Evolutionary conservation across 1,140 invertebrate genomes (phyloP), one percentile per base, ranked within the genome.

Genomic region (Ceratitis capitata): DNA sequence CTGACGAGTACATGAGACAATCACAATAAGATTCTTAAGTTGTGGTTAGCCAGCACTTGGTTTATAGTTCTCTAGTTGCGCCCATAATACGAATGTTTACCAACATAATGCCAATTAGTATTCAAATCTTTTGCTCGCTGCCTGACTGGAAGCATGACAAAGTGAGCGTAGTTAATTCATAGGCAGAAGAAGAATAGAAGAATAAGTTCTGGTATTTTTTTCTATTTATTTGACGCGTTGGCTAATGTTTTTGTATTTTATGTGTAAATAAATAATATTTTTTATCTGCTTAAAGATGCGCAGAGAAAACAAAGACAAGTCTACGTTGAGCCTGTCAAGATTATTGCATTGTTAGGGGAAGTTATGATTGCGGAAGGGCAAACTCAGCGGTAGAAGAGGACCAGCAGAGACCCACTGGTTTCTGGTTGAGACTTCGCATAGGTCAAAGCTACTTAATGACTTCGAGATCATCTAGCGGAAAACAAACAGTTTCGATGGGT

Each of bases 81-180:
- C 39, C 39, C 69, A 78, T 78, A 78, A 45, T 45, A 39, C 35
- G 32, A 26, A 14, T 78, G 19, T 78, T 6, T 45, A 35, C 39
- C n/a, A 39, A 78, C 69, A 78, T 47, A 78, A 47, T 78, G 14
- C 39, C 42, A 78, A 78, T 78, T 78, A 78, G 69, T 78, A 78
- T 78, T 78, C 69, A 78, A 78, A 47, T 47, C 69, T 78, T 45
- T 23, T 78, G 69, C 69, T 12, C 23, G 69, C 69, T 45, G 69
- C 69, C n/a, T 78, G 39, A 78, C 69, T 78, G 9, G 69, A 78
- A 78, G 69, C 69, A 78, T 78, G 39, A 78, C 69, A 78, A 78
- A 47, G 7, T 45, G 35, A 45, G 69, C 39, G 42, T 78, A 45
- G 19, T 78, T 42, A 78, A 78, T 78, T 78, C 69, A 45, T 78